Percentiles rank a stretch among this genome's conserved stretches.
Evolutionary conservation across 2,888 invertebrate genomes (phyloP).

Genomic region (Cheiracanthium punctorium): DNA sequence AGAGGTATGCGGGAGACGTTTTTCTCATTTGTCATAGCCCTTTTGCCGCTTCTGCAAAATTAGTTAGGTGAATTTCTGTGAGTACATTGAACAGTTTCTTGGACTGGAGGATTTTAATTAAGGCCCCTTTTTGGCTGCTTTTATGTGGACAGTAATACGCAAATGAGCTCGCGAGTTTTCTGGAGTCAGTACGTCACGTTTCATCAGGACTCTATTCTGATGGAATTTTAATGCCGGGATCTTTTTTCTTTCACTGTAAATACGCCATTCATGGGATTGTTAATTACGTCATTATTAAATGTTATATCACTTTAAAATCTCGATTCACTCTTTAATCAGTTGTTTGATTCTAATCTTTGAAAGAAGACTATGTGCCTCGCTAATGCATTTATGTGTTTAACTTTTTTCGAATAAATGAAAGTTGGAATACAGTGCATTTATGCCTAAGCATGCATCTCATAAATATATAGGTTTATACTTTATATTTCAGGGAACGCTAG

Average conservation of each 20-base stretch:
- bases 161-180: neutral
- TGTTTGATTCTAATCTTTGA: no score
- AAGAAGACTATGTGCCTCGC: no score
- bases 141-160: conserved; percentile 15
- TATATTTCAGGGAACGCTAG: no score
- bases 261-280: neutral
- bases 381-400: no score
- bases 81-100: conserved; percentile 8
- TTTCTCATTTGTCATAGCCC: conserved; percentile 58
- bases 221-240: conserved; percentile 4
- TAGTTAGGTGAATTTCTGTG: neutral
- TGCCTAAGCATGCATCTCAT: no score
- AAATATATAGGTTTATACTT: no score
- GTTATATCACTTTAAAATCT: neutral
- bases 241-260: neutral
- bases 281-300: neutral
- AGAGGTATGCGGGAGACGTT: conserved; percentile 49
- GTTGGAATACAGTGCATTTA: no score
- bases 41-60: conserved; percentile 9
- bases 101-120: neutral
- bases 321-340: no score
- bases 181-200: neutral
- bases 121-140: neutral
- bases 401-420: no score
- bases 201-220: neutral